Conservation (phyloP, 2,888 invertebrate species). For the Syritta pipiens region DNA sequence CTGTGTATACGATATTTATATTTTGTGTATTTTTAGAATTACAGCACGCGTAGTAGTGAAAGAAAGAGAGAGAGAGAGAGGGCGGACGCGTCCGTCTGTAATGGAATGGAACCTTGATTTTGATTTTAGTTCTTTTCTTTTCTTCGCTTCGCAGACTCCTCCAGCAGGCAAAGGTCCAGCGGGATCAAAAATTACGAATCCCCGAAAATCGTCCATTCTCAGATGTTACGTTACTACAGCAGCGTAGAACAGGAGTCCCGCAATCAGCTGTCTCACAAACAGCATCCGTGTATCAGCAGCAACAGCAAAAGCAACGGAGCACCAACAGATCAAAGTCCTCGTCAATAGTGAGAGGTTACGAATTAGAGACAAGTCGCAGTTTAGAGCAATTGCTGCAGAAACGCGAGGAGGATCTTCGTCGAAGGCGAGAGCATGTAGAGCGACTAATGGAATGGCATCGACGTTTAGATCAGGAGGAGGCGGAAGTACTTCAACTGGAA, state of each 20-base stretch:
- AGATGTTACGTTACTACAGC: constrained; percentile 55
- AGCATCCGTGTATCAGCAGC: constrained; percentile 19
- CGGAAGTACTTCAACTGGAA: constrained; percentile 80
- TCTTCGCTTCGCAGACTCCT: constrained; percentile 56
- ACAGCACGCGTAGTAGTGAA: constrained; percentile 68
- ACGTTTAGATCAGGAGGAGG: constrained; percentile 81
- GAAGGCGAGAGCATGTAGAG: constrained; percentile 80
- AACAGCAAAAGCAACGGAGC: constrained; percentile 38
- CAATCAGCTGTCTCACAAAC: constrained; percentile 40
- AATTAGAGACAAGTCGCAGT: constrained; percentile 72
- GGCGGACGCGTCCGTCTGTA: constrained; percentile 53
- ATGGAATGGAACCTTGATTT: constrained; percentile 65
- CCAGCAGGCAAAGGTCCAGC: constrained; percentile 58
- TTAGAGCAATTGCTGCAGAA: constrained; percentile 77
- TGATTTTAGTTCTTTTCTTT: constrained; percentile 57
- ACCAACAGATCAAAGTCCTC: constrained; percentile 54
- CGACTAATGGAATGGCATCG: constrained; percentile 81
- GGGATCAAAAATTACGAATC: constrained; percentile 55
- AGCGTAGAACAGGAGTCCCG: constrained; percentile 44
- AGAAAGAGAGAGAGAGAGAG: constrained; percentile 45
- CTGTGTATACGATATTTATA: constrained; percentile 63
- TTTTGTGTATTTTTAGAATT: constrained; percentile 68
- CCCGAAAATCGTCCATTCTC: constrained; percentile 55
- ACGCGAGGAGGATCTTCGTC: constrained; percentile 80
- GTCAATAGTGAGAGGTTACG: constrained; percentile 72